A percentile compares a stretch with the other conserved stretches of the same genome.
phyloP scores from a whole-genome alignment of 2,113 vertebrate species.

The Butorides virescens region DNA sequence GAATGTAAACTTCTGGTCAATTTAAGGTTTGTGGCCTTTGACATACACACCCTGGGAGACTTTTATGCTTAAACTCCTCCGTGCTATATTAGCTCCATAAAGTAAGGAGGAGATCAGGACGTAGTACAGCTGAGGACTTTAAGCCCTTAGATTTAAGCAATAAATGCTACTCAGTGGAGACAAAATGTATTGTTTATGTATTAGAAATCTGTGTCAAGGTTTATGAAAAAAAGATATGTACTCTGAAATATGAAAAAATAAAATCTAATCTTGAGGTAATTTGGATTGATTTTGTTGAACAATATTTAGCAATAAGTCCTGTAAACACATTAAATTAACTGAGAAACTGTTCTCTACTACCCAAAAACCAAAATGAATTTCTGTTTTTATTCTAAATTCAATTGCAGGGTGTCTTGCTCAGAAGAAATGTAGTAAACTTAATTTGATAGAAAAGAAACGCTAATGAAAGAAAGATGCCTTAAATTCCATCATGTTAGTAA shows the following conservation, averaged over 20 bases:
- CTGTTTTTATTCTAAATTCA: neutral
- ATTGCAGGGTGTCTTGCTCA: neutral
- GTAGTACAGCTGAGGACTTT: neutral
- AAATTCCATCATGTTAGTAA: neutral
- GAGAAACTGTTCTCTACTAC: neutral
- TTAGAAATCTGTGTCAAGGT: neutral
- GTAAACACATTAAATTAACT: neutral
- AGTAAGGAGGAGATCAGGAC: neutral
- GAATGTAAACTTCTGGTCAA: neutral
- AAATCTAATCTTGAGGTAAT: neutral
- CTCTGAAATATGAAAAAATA: neutral
- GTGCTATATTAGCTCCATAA: neutral
- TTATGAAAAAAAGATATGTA: neutral
- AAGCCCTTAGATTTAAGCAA: neutral
- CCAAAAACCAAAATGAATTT: neutral
- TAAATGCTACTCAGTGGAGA: neutral
- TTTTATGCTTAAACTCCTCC: neutral
- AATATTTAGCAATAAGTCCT: neutral
- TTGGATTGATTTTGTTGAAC: neutral
- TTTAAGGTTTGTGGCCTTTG: neutral
- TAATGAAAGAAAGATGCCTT: neutral
- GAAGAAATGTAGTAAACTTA: neutral
- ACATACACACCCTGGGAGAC: neutral
- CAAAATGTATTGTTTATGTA: neutral
- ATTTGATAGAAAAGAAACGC: neutral